Evolutionary conservation across 2,888 invertebrate species (phyloP), one percentile per base, ranked within the genome.

Genomic region (Campoplex capitator): DNA sequence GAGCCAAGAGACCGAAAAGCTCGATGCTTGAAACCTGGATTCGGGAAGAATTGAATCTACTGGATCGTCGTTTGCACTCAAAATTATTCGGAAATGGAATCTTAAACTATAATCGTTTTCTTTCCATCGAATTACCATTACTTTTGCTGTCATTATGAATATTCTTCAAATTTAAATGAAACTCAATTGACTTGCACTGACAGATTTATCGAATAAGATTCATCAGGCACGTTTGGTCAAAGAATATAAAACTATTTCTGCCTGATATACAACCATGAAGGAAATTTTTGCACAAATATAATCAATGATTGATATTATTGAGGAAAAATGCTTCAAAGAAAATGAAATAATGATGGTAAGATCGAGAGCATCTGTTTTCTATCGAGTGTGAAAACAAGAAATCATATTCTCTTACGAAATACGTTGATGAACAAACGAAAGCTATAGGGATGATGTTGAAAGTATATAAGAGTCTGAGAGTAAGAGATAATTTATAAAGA

Each of bases 1-100:
- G 82, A 82, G 84, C 87, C 87, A 84, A 87, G 78, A 84, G 65
- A 67, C 38, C 23, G n/a, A 48, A 23, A 23, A 75, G 18, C 56
- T 62, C 68, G 68, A 82, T 67, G 56, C 71, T 32, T 45, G 58
- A 58, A 38, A 48, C 54, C 70, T 78, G 87, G 87, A 88, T 82
- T 87, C 88, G 76, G 81, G 71, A 88, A 88, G 89, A 80, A 76
- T 91, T 86, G 91, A 91, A 92, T 91, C 89, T 90, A 91, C 88
- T 88, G 89, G 87, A 86, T 85, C 86, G 84, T 42, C 84, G 74
- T 62, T 48, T 56, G 45, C 87, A 32, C 56, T 32, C 51, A 18
- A 68, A 74, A 82, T 38, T 38, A 1, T 38, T 38, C 38, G 38
- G 42, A 42, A 9, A 42, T 42, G 9, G 38, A 42, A 42, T 42